Evolutionary conservation across 2,113 vertebrate species (phyloP), one percentile per base, ranked within the genome.

Genomic region (Astatotilapia flaviijosephi): DNA sequence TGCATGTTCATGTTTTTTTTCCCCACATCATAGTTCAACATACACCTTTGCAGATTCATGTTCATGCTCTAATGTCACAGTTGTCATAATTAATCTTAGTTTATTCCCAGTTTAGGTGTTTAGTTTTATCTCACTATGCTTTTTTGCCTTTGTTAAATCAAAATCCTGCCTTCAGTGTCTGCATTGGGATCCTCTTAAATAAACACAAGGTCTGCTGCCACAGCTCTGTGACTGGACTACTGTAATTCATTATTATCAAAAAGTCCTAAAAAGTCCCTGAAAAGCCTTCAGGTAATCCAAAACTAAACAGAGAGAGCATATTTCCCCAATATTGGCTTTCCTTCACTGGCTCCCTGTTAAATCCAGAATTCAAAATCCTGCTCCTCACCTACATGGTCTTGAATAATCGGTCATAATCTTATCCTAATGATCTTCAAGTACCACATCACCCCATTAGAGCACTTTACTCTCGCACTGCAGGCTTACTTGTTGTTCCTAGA

Each of bases 401-500:
- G 13, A 58, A 58, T 9, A 0, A 56, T 56, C 2, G 7, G 13
- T 28, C 23, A 14, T 8, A 26, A 56, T 56, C 55, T 28, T 56
- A 56, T 5, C 23, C 0, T 1, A 28, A 56, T 56, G 23, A 56
- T 23, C 12, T 56, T 56, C 0, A 0, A 56, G 2, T 56, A 56
- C 54, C 23, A 56, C 0, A 14, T 8, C 6, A 26, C 54, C 12
- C 54, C 3, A 56, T 56, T 56, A 56, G 54, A 55, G 21, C 21
- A 55, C 53, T 12, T 54, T 0, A 6, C 1, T 6, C 51, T 53
- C 53, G 0, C 53, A 3, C 53, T 55, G 53, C 53, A 55, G 4
- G 6, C 53, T 0, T 55, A 55, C 53, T 55, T 23, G n/a, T 55
- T 6, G n/a, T 23, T 54, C 53, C n/a, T 23, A 7, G 12, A 56